A percentile compares a stretch with the other conserved stretches of the same genome.
These are phyloP conservation scores for Novumbra hubbsi DNA, from an alignment of 2,797 vertebrate genomes.

Conservation along the genomic window DNA sequence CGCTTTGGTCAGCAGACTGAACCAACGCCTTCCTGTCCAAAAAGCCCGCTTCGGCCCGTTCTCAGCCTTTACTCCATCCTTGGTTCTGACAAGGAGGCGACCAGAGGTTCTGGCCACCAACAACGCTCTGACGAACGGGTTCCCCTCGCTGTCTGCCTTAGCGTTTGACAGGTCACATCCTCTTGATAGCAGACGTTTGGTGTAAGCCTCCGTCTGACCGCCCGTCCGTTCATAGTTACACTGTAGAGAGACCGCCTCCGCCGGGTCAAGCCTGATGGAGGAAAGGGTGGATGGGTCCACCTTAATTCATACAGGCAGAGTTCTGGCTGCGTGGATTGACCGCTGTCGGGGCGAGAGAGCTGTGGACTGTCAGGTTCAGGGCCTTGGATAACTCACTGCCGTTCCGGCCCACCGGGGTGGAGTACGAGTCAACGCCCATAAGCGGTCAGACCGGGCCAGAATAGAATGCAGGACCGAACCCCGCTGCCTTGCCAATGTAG, in stretches of 20 bases:
- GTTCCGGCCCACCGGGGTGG: neutral
- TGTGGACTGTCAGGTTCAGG: neutral
- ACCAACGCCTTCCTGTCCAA: too few species aligned
- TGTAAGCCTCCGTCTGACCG: too few species aligned
- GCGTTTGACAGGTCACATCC: too few species aligned
- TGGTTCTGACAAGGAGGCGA: neutral
- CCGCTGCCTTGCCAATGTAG: neutral
- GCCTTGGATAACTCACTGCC: neutral
- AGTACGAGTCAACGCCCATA: neutral
- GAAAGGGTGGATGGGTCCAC: neutral
- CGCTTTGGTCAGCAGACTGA: too few species aligned
- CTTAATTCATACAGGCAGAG: constrained; percentile 9
- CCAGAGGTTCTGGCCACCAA: neutral
- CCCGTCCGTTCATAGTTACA: neutral
- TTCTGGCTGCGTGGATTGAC: neutral
- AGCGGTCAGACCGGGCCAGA: neutral
- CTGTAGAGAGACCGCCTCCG: neutral
- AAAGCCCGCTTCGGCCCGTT: too few species aligned
- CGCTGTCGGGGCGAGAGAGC: neutral
- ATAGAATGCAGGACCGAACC: neutral
- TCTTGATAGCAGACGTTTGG: too few species aligned
- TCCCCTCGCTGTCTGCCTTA: too few species aligned
- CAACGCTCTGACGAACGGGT: neutral
- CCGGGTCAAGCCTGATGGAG: neutral
- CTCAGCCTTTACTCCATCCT: neutral